Evolutionary conservation across 2,888 invertebrate genomes (phyloP).

Genomic region (Caenorhabditis virilis): DNA sequence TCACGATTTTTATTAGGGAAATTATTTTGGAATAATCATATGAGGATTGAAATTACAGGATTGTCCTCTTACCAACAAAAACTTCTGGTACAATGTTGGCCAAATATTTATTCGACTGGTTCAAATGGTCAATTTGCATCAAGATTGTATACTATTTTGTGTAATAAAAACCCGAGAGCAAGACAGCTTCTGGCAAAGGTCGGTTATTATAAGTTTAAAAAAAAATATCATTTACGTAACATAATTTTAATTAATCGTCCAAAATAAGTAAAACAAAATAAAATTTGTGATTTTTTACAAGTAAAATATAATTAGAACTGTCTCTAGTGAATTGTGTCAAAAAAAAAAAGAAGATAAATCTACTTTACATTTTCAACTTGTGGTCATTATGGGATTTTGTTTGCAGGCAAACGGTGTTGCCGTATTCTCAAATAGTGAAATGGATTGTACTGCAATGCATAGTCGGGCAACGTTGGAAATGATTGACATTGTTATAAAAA

Average conservation of each 20-base stretch:
- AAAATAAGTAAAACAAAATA: too few relatives aligned
- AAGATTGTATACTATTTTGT: constrained; percentile 49
- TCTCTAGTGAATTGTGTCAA: neutral
- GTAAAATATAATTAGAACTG: neutral
- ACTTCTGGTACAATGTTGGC: constrained; percentile 60
- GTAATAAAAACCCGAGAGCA: constrained; percentile 52
- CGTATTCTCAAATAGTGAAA: constrained; percentile 54
- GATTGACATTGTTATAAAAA: constrained; percentile 52
- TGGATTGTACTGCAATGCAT: constrained; percentile 58
- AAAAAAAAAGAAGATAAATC: neutral
- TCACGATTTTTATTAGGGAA: too few relatives aligned
- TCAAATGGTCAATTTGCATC: constrained; percentile 56
- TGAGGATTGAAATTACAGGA: constrained; percentile 52
- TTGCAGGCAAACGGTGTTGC: constrained; percentile 60
- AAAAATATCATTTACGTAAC: too few relatives aligned
- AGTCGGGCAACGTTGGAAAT: constrained; percentile 57
- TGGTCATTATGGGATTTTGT: neutral
- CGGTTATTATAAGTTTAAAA: too few relatives aligned
- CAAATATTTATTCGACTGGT: constrained; percentile 64
- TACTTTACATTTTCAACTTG: neutral
- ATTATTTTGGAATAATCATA: too few relatives aligned
- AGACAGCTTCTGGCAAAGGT: constrained; percentile 57
- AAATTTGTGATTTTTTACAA: too few relatives aligned
- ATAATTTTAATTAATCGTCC: too few relatives aligned
- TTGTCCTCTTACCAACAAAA: constrained; percentile 60